Percentiles rank a stretch among this genome's conserved stretches.
Conservation (phyloP, 2,113 vertebrate genomes). For the Candoia aspera region DNA sequence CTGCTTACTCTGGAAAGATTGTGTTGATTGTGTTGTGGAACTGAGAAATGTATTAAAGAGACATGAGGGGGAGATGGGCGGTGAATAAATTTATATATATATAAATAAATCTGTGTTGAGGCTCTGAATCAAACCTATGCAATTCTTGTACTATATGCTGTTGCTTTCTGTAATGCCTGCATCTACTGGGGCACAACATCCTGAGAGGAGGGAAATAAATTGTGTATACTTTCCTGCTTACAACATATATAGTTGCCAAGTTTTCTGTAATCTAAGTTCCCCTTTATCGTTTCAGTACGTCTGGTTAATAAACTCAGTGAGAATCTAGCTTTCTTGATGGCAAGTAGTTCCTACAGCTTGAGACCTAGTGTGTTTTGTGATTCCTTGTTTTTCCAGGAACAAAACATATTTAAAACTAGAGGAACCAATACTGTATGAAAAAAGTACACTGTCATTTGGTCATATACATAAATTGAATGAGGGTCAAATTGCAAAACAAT, state of each 20-base stretch:
- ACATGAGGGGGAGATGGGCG: too few relatives aligned
- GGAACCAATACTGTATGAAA: neutral
- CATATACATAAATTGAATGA: too few relatives aligned
- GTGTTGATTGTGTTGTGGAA: neutral
- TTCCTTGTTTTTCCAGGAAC: neutral
- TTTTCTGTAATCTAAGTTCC: neutral
- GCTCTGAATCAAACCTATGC: neutral
- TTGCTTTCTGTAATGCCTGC: neutral
- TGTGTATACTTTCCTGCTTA: neutral
- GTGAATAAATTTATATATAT: too few relatives aligned
- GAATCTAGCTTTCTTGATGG: neutral
- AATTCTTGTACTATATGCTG: neutral
- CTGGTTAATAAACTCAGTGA: neutral
- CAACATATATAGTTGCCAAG: neutral
- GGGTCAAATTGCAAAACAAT: too few relatives aligned
- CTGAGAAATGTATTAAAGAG: neutral
- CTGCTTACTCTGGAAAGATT: neutral
- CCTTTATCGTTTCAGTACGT: neutral
- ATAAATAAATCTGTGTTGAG: too few relatives aligned
- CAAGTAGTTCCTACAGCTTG: neutral
- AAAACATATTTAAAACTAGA: neutral
- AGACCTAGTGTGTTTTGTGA: neutral
- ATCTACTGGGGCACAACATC: neutral
- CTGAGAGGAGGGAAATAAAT: neutral
- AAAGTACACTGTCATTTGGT: too few relatives aligned